Base-by-base conservation (phyloP, 2,113 vertebrate species). In the Archocentrus centrarchus region DNA sequence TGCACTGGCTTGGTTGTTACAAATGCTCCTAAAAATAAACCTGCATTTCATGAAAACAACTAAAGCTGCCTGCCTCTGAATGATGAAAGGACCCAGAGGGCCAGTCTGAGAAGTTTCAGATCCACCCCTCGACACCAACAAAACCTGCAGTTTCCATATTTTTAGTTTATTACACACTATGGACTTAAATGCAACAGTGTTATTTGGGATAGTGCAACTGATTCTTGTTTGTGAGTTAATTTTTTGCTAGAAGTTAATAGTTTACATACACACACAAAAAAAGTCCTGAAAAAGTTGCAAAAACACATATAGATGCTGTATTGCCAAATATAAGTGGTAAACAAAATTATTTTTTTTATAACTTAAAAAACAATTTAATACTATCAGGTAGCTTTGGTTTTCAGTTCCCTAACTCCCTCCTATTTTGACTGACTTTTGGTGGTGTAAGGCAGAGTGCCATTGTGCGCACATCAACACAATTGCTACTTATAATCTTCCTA, bases 21-120 rank as follows among this genome's bases (percentile, higher is more conserved):
- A 81, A 37, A 76, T 3, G 79, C 39, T 53, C 6, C 85, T 80
- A 80, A 73, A 85, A 77, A 85, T 87, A 89, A 89, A 75, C 35
- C 47, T 3, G n/a, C 57, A 3, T 30, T 24, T 57, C 41, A 37
- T 9, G 82, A 76, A 35, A 79, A 68, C 15, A 68, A 35, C 20
- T 17, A 22, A 39, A 20, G 8, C 9, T 53, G 73, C 17, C 44
- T 53, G 53, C 44, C 10, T 11, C 27, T 50, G 24, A 53, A 73
- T 73, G 27, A 73, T 73, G 66, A 47, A 32, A 30, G 27, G 18
- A 73, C 66, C 66, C 59, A 41, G 59, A 82, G 68, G 75, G 11
- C 53, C 64, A 57, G 24, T 39, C 75, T 47, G n/a, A 63, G 35
- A 60, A 70, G 44, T 44, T 70, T 53, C 66, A 70, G 44, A 70